A percentile compares a stretch with the other conserved stretches of the same genome.
Evolutionary conservation across 2,888 invertebrate genomes (phyloP).

Genomic region (Tetranychus truncatus): DNA sequence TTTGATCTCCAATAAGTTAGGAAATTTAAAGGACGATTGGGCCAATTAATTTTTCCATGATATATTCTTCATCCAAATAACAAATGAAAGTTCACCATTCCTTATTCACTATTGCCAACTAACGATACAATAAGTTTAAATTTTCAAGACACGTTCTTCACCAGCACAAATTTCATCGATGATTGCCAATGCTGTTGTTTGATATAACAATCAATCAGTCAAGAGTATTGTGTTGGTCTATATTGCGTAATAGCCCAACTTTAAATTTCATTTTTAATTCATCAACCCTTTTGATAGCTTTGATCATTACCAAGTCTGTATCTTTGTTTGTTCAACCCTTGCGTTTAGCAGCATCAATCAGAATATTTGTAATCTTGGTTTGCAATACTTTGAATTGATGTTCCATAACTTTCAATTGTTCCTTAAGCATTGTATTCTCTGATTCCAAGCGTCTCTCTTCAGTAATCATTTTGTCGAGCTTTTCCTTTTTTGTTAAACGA

Average conservation of each 20-base stretch:
- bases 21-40: no score
- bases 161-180: neutral
- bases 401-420: neutral
- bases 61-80: no score
- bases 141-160: no score
- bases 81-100: no score
- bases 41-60: no score
- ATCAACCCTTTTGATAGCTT: no score
- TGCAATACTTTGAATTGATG: neutral
- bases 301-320: no score
- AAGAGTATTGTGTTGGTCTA: neutral
- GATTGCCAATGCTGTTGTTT: neutral
- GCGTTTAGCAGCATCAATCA: neutral
- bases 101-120: no score
- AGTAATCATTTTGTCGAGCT: neutral
- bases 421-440: neutral
- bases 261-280: no score
- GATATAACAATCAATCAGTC: neutral
- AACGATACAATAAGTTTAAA: no score
- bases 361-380: neutral
- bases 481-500: neutral
- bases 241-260: neutral
- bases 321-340: neutral
- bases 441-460: neutral
- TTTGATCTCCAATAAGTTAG: no score